Percentiles rank a stretch among this genome's conserved stretches.
Conservation (phyloP, 1,140 invertebrate species). For the Stenopsyche tienmushanensis region DNA sequence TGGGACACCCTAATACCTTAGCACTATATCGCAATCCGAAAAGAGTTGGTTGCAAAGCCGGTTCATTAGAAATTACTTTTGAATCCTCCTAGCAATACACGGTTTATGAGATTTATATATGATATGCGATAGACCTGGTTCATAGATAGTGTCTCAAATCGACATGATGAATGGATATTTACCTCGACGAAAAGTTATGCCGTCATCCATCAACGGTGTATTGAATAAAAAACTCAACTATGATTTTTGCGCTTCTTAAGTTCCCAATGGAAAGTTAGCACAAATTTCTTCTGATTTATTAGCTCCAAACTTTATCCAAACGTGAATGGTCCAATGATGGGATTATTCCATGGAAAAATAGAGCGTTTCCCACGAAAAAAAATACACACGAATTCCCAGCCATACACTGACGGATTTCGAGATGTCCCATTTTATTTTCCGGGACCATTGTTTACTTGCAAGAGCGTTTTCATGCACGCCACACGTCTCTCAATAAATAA, state of each 20-base stretch:
- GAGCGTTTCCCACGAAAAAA: too few species aligned
- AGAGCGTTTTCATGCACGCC: conserved; percentile 2
- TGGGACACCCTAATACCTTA: too few species aligned
- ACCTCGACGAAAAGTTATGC: neutral
- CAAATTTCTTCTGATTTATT: neutral
- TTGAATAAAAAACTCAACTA: neutral
- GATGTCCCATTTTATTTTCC: conserved; percentile 12
- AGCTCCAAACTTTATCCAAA: neutral
- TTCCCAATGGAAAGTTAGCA: neutral
- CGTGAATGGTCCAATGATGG: neutral
- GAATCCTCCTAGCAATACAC: too few species aligned
- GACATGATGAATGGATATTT: neutral
- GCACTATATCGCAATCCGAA: too few species aligned
- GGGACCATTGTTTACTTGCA: conserved; percentile 8
- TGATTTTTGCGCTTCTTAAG: neutral
- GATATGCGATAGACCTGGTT: too few species aligned
- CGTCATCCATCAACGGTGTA: neutral
- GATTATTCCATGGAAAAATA: neutral
- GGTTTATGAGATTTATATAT: too few species aligned
- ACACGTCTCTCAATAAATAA: conserved; percentile 4
- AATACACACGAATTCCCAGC: too few species aligned
- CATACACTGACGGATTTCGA: neutral
- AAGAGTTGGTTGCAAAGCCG: too few species aligned
- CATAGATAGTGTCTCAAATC: too few species aligned
- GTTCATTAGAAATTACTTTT: too few species aligned